These are phyloP conservation scores for Ostrea denselamellosa DNA, from an alignment of 1,140 invertebrate species.

Conservation along the genomic window DNA sequence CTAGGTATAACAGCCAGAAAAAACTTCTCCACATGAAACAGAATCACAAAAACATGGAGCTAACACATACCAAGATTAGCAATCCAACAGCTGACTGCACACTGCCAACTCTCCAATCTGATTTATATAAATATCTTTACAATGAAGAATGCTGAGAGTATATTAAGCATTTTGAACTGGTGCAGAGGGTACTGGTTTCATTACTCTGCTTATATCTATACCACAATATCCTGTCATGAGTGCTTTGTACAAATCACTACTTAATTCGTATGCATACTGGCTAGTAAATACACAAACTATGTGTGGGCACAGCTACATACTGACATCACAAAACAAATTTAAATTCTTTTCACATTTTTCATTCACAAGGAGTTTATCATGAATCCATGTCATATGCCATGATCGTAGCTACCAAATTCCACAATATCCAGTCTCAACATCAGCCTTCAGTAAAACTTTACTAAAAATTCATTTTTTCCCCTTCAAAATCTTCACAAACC, in stretches of 20 bases:
- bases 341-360: neutral
- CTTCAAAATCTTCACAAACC: too few species aligned
- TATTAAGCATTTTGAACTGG: conserved; percentile 21
- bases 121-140: conserved; percentile 37
- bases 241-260: neutral
- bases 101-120: conserved; percentile 11
- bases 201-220: neutral
- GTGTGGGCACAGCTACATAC: neutral
- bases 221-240: neutral
- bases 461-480: too few species aligned
- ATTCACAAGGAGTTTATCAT: neutral
- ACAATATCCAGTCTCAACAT: too few species aligned
- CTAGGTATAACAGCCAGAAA: neutral
- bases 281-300: neutral
- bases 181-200: conserved; percentile 2
- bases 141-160: conserved; percentile 18
- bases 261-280: neutral
- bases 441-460: too few species aligned
- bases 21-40: neutral
- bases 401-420: too few species aligned
- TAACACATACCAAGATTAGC: conserved; percentile 17
- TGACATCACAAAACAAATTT: conserved; percentile 15
- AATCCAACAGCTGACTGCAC: conserved; percentile 24
- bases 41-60: neutral
- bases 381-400: too few species aligned